Conservation (phyloP, 2,888 invertebrate species). For the Rhingia campestris region DNA sequence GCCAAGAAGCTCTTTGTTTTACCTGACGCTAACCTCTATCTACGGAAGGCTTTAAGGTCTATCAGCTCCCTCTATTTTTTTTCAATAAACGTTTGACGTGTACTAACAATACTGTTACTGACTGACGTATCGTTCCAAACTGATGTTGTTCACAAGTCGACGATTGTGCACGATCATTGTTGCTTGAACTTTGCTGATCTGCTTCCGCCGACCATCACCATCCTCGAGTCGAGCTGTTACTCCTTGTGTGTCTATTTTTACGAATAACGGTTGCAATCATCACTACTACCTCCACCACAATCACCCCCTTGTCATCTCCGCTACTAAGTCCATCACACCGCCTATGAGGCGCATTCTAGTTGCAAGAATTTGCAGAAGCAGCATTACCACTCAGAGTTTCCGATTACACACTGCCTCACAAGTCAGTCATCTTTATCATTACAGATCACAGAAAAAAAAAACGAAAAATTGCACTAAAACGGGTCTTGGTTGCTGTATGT, state of each 20-base stretch:
- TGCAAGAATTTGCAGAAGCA: constrained; percentile 59
- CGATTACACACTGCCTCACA: constrained; percentile 63
- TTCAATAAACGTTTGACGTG: not conserved
- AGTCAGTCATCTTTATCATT: constrained; percentile 66
- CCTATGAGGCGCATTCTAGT: constrained; percentile 28
- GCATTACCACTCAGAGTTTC: constrained; percentile 54
- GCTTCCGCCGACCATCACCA: constrained; percentile 36
- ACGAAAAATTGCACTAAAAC: constrained; percentile 30
- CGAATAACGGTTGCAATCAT: constrained; percentile 63
- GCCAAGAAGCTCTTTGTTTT: constrained; percentile 40
- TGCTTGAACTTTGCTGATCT: constrained; percentile 26
- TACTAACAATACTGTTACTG: constrained; percentile 15
- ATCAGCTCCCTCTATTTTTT: not conserved
- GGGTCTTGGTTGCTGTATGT: constrained; percentile 35
- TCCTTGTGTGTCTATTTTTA: constrained; percentile 51
- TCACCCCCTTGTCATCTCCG: constrained; percentile 7
- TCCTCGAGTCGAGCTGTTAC: constrained; percentile 7
- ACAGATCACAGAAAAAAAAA: constrained; percentile 41
- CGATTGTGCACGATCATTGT: constrained; percentile 42
- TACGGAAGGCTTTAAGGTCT: constrained; percentile 1
- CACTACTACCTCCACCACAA: constrained; percentile 37
- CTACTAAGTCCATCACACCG: not conserved
- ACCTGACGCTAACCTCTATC: constrained; percentile 1
- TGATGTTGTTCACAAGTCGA: constrained; percentile 24
- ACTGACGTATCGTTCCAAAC: constrained; percentile 20